Evolutionary conservation across 2,797 vertebrate genomes (phyloP).

Genomic region (Sarcoramphus papa): DNA sequence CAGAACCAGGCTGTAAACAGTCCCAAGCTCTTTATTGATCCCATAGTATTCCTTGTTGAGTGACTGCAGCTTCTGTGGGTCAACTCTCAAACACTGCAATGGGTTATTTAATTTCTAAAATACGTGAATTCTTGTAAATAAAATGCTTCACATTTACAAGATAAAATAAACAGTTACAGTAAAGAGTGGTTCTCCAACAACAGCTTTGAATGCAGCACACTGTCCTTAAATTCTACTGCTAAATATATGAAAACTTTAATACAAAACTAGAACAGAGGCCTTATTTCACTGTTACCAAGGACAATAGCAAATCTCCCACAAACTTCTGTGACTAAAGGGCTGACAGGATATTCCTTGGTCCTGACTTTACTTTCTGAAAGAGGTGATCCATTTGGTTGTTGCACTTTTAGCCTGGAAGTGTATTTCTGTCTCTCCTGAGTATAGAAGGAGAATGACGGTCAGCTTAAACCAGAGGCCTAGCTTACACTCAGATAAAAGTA

Average conservation of each 20-base stretch:
- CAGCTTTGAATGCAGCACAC: neutral
- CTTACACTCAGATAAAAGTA: neutral
- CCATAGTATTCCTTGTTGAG: neutral
- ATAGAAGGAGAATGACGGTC: neutral
- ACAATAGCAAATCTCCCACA: neutral
- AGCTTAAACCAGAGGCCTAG: neutral
- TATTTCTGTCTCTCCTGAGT: neutral
- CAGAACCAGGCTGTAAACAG: neutral
- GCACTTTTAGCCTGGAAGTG: neutral
- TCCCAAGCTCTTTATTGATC: neutral
- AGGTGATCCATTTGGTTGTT: neutral
- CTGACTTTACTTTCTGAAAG: neutral
- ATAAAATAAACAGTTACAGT: neutral
- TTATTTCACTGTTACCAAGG: neutral
- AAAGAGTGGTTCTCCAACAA: neutral
- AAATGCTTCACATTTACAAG: neutral
- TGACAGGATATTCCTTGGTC: neutral
- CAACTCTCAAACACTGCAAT: neutral
- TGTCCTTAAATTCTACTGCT: neutral
- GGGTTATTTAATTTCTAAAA: neutral
- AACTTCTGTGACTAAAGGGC: neutral
- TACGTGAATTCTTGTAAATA: neutral
- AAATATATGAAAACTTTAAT: neutral
- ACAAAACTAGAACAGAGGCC: neutral
- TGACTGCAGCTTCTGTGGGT: neutral